Evolutionary conservation across 2,113 vertebrate species (phyloP).

Genomic region (Macquaria ambigua): DNA sequence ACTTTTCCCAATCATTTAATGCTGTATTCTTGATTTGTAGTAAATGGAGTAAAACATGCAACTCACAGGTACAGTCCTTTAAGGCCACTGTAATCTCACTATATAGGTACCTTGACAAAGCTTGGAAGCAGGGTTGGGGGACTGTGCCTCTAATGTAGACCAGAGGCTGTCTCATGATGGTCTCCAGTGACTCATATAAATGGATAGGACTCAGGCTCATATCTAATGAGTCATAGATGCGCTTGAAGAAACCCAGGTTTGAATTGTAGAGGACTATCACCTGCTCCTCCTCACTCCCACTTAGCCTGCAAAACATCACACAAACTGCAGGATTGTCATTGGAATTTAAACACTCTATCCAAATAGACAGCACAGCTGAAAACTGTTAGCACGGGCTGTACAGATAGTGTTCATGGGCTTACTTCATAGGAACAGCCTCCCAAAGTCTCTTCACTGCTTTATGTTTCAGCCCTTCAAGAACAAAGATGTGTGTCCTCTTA

Average conservation of each 20-base stretch:
- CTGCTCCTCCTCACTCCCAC: conserved; percentile 51
- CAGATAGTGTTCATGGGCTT: conserved; percentile 47
- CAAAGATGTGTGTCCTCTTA: conserved; percentile 83
- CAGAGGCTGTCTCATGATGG: conserved; percentile 73
- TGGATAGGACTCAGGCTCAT: conserved; percentile 78
- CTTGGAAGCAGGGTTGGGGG: conserved; percentile 82
- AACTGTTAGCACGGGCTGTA: conserved; percentile 28
- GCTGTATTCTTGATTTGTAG: background rate
- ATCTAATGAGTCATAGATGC: conserved; percentile 85
- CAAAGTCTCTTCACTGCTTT: conserved; percentile 84
- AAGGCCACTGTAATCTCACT: background rate
- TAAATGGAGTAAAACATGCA: background rate
- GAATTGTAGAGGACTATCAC: conserved; percentile 87
- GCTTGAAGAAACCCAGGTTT: conserved; percentile 81
- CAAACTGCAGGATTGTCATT: conserved; percentile 4
- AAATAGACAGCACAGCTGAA: conserved; percentile 52
- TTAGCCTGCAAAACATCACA: conserved; percentile 77
- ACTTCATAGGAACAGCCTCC: conserved; percentile 78
- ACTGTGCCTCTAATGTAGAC: conserved; percentile 82
- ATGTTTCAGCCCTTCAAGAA: conserved; percentile 89
- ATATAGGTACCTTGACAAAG: conserved; percentile 83
- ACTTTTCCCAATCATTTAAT: background rate
- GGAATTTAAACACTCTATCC: conserved; percentile 40
- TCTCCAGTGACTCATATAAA: conserved; percentile 79
- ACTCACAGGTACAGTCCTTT: background rate